phyloP scores from a whole-genome alignment of 2,113 vertebrate species.

The Prolemur simus region DNA sequence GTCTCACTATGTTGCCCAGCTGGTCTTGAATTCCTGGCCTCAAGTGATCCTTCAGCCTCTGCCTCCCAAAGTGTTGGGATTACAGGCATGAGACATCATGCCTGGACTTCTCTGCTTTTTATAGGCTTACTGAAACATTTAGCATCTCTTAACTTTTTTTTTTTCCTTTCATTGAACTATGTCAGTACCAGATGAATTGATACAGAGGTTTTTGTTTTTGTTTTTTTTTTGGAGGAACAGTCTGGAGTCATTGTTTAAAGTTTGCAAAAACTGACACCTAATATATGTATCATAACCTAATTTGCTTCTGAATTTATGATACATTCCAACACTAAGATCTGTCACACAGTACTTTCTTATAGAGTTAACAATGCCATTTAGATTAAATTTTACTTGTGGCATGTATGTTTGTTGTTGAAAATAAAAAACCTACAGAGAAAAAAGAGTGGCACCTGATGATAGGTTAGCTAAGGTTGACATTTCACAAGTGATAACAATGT shows the following conservation, averaged over 20 bases:
- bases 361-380: not conserved
- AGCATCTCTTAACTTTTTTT: not conserved
- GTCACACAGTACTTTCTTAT: not conserved
- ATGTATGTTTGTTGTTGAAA: not conserved
- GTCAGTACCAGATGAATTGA: not conserved
- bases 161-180: not conserved
- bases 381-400: constrained; percentile 14
- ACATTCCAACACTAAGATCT: not conserved
- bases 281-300: not conserved
- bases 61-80: too few relatives aligned
- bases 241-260: not conserved
- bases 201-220: not conserved
- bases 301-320: constrained; percentile 5
- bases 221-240: not conserved
- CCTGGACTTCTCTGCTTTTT: not conserved
- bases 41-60: too few relatives aligned
- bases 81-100: too few relatives aligned
- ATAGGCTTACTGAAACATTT: not conserved
- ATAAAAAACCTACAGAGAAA: constrained; percentile 30
- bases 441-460: constrained; percentile 36
- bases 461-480: constrained; percentile 46
- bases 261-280: not conserved
- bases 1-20: too few relatives aligned
- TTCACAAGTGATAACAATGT: constrained; percentile 47
- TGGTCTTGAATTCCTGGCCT: too few relatives aligned